These are phyloP conservation scores for Drosophila prostipennis DNA, from an alignment of 2,888 invertebrate genomes.

Conservation along the genomic window DNA sequence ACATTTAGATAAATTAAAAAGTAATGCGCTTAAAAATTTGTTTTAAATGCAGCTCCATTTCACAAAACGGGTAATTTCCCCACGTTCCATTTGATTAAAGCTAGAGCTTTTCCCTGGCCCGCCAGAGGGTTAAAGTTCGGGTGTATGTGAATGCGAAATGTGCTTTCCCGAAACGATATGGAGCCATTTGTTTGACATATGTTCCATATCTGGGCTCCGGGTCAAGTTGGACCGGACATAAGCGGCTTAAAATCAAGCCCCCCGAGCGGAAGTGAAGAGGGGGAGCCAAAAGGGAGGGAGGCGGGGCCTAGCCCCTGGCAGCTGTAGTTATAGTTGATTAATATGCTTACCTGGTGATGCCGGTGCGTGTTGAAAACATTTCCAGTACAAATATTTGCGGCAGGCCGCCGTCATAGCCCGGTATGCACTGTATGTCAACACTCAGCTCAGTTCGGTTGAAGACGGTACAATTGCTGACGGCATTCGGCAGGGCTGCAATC, in stretches of 20 bases:
- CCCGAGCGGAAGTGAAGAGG: neutral
- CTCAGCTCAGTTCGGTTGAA: conserved; percentile 94
- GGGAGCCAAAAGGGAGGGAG: neutral
- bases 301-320: conserved; percentile 2
- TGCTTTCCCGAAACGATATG: conserved; percentile 35
- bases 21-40: neutral
- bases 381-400: conserved; percentile 94
- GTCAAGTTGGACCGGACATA: conserved; percentile 40
- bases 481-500: conserved; percentile 90
- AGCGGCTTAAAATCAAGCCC: conserved; percentile 60
- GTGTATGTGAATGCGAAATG: conserved; percentile 23
- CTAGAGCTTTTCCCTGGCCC: conserved; percentile 1
- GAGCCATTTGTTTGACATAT: conserved; percentile 55
- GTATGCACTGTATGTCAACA: conserved; percentile 91
- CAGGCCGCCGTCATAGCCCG: conserved; percentile 95
- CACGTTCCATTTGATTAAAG: conserved; percentile 22
- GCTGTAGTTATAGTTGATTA: conserved; percentile 64
- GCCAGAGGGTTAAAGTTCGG: conserved; percentile 15
- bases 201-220: conserved; percentile 36
- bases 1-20: too few species aligned
- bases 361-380: conserved; percentile 86
- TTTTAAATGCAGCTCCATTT: neutral
- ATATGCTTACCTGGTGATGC: conserved; percentile 83
- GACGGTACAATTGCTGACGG: conserved; percentile 93
- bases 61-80: neutral